Evolutionary conservation across 2,797 vertebrate genomes (phyloP).

Genomic region (Scleropages formosus): DNA sequence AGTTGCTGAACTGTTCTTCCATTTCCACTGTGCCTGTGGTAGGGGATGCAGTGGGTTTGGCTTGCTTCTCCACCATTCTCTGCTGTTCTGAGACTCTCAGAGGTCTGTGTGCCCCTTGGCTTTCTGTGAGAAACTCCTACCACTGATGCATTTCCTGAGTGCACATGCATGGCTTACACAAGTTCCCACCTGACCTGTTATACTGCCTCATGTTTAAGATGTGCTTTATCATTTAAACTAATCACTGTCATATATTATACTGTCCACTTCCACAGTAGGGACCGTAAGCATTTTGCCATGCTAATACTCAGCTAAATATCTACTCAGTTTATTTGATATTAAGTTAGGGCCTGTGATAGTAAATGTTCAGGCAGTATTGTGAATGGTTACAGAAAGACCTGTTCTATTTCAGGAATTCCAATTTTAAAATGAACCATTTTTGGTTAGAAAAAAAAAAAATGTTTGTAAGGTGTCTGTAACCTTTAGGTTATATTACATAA

Average conservation of each 20-base stretch:
- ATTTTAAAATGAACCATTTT: conserved; percentile 51
- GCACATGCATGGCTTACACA: neutral
- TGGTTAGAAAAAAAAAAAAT: conserved; percentile 44
- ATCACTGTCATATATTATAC: neutral
- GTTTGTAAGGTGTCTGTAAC: conserved; percentile 49
- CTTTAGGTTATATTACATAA: conserved; percentile 45
- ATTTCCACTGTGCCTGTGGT: conserved; percentile 63
- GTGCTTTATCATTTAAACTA: conserved; percentile 23
- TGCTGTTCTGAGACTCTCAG: neutral
- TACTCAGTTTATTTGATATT: conserved; percentile 42
- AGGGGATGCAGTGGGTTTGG: conserved; percentile 14
- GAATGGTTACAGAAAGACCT: conserved; percentile 44
- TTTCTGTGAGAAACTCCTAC: no score
- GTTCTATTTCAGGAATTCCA: conserved; percentile 50
- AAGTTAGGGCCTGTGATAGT: conserved; percentile 52
- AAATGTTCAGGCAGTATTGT: conserved; percentile 57
- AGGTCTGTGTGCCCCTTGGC: no score
- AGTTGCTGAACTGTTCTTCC: conserved; percentile 59
- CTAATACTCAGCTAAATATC: conserved; percentile 24
- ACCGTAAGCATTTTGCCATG: neutral
- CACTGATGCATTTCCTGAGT: no score
- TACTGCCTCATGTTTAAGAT: conserved; percentile 50
- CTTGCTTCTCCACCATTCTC: neutral
- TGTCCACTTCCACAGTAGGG: neutral
- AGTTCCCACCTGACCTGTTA: conserved; percentile 40